Evolutionary conservation across 2,888 invertebrate species (phyloP), one percentile per base, ranked within the genome.

Genomic region (Phaedon cochleariae): DNA sequence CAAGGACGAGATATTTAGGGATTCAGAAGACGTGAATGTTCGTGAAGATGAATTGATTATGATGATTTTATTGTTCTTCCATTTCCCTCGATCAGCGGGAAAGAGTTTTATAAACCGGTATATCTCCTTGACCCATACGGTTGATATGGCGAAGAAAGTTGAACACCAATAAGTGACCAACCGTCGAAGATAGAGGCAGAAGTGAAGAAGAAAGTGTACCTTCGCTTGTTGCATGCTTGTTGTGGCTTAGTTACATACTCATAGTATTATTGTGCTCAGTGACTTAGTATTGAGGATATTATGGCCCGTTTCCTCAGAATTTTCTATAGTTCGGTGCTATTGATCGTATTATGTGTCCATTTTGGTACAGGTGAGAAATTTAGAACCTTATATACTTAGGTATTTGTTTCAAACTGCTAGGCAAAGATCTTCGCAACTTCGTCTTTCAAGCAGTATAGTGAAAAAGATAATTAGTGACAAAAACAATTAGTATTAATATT

Each of bases 91-190:
- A 41, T 41, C 41, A 41, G 41, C 6, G 41, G 41, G 57, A 51
- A 22, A 41, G 45, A 57, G 45, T 45, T 46, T 57, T 59, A 57
- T 61, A 65, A 74, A 75, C 75, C 72, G 74, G 75, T 75, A 74
- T 74, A 72, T 74, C 72, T 75, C 75, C 75, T 75, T 74, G 75
- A 73, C 75, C 74, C 69, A 74, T 74, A 73, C 62, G 71, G 12
- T 41, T 15, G 7, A 72, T 73, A 73, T 72, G 73, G 73, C 73
- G 71, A 74, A 74, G 75, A 76, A 76, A 74, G 74, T 74, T 59
- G 72, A 65, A 62, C 65, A 71, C 71, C 73, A 73, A 73, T 70
- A 69, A 74, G 65, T 74, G 73, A 64, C 70, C 74, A 73, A 70
- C 61, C 37, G 72, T 71, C 73, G 73, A 74, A 71, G 73, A 59